Base-by-base conservation (phyloP, 2,797 vertebrate genomes). In the Selene dorsalis region DNA sequence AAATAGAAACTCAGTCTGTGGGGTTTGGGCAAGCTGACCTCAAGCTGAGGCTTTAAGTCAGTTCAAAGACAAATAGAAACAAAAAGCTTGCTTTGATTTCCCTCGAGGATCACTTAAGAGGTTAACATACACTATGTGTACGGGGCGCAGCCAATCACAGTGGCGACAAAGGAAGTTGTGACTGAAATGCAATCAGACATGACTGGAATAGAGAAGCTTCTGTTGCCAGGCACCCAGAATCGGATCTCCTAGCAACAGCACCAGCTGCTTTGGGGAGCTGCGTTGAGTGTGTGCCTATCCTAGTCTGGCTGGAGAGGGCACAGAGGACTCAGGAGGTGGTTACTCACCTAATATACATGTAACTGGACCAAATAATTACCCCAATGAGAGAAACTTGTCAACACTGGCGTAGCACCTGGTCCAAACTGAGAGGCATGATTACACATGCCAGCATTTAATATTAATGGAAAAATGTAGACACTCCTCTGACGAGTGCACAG, bases 161-260 rank as follows among this genome's bases (percentile, higher is more conserved):
- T 41, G 2, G 24, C 9, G 79, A 87, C 81, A 85, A 56, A 83
- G 80, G 83, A 84, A 86, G 85, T 86, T 75, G 79, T 87, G 84
- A 83, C 85, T 91, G 90, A 90, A 87, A 82, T 87, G 86, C 88
- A 91, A 84, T 78, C 87, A 86, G 91, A 95, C 77, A 86, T 94
- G 93, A 89, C 24, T 62, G 70, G 88, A 95, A 92, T 88, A 92
- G 90, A 93, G 91, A 92, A 93, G 86, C 80, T 82, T 84, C 84
- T 90, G 95, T 96, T 96, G 94, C 95, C 93, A 93, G 90, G 95
- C 94, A 95, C 92, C 94, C 77, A 78, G 92, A 94, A 89, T 3
- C 87, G 53, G 77, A 93, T 94, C 92, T 77, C 88, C 59, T 96
- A 93, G 93, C 94, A 96, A 94, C 95, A 85, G 56, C 57, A 75